These are phyloP conservation scores for Pygoscelis adeliae DNA, from an alignment of 2,113 vertebrate genomes.

Conservation along the genomic window DNA sequence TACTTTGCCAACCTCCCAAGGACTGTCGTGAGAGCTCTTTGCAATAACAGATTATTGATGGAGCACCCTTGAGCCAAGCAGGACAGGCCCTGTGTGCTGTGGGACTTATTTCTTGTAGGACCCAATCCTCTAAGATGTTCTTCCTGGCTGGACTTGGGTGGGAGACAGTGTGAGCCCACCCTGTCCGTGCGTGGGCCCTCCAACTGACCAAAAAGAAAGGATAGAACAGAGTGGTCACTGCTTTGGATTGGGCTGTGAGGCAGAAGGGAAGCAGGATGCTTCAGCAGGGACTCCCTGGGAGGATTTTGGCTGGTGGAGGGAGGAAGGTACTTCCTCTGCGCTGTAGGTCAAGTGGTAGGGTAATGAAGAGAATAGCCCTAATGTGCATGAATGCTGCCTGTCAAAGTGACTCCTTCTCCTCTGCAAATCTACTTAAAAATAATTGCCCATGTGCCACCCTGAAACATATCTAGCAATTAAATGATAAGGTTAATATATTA, in stretches of 20 bases:
- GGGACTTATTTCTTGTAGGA: not conserved
- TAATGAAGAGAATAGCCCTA: not conserved
- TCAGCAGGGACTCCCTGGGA: not conserved
- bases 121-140: not conserved
- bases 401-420: not conserved
- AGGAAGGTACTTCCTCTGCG: not conserved
- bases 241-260: not conserved
- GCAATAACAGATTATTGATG: not conserved
- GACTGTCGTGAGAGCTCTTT: not conserved
- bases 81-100: not conserved
- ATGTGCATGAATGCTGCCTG: not conserved
- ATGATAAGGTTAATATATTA: constrained; percentile 38
- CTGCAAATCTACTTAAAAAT: not conserved
- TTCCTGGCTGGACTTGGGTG: not conserved
- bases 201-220: not conserved
- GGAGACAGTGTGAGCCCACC: not conserved
- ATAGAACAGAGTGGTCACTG: not conserved
- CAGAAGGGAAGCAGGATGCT: not conserved
- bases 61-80: not conserved
- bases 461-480: constrained; percentile 38
- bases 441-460: constrained; percentile 22
- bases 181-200: fast-evolving
- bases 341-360: not conserved
- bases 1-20: not conserved
- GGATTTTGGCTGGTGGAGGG: not conserved